A percentile compares a stretch with the other conserved stretches of the same genome.
phyloP scores from a whole-genome alignment of 2,888 invertebrate species.

The Sturmia bella region DNA sequence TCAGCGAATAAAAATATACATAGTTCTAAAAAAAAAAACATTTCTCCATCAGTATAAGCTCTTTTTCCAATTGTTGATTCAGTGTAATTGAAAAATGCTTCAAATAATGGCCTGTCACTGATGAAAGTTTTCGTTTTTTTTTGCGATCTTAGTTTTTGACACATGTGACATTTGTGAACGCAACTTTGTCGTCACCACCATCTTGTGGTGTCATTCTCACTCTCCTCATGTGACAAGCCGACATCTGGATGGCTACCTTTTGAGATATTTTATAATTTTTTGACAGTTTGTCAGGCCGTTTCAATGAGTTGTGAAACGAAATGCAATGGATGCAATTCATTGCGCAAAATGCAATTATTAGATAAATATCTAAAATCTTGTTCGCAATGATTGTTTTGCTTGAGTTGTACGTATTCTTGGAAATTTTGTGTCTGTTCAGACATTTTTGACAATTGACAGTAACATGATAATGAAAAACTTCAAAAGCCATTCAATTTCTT shows the following conservation, averaged over 20 bases:
- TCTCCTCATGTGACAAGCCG: constrained; percentile 26
- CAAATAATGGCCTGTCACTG: constrained; percentile 46
- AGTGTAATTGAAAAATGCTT: constrained; percentile 22
- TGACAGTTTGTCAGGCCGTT: constrained; percentile 69
- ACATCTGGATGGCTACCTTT: constrained; percentile 56
- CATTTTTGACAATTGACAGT: constrained; percentile 41
- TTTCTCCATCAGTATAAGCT: constrained; percentile 12
- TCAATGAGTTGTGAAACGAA: constrained; percentile 25
- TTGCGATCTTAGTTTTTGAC: constrained; percentile 42
- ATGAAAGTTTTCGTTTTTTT: constrained; percentile 17
- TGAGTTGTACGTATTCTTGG: background rate
- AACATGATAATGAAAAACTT: constrained; percentile 33
- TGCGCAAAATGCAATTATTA: constrained; percentile 55
- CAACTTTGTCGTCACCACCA: constrained; percentile 54
- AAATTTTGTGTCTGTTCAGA: constrained; percentile 11
- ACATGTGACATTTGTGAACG: constrained; percentile 55
- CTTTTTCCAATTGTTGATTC: constrained; percentile 29
- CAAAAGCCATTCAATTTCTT: constrained; percentile 20
- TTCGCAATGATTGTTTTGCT: background rate
- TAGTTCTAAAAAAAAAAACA: background rate
- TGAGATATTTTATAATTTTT: constrained; percentile 61
- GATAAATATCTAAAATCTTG: constrained; percentile 51
- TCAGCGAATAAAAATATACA: background rate
- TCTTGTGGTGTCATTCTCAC: constrained; percentile 60
- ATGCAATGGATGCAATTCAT: constrained; percentile 39